These are phyloP conservation scores for Solenopsis fugax DNA, from an alignment of 1,140 invertebrate species.

Conservation along the genomic window DNA sequence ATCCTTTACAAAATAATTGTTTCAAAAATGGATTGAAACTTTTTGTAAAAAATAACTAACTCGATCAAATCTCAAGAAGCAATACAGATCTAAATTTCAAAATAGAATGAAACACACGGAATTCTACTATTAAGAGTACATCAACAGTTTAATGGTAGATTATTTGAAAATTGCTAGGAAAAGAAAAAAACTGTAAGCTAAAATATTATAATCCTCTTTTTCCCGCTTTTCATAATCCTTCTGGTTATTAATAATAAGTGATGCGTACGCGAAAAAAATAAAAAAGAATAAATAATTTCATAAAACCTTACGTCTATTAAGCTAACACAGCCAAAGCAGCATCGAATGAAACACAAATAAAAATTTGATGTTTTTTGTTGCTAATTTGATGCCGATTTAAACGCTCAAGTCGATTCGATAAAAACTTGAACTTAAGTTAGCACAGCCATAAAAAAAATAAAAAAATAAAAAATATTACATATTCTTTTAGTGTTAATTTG, in stretches of 20 bases:
- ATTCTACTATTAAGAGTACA: background rate
- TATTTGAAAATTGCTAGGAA: background rate
- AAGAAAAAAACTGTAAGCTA: background rate
- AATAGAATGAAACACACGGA: background rate
- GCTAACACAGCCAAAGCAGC: no score
- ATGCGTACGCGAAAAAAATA: background rate
- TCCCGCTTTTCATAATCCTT: background rate
- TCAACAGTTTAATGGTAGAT: background rate
- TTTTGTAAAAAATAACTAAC: background rate
- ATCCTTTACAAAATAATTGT: background rate
- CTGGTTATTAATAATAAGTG: background rate
- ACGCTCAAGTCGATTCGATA: no score
- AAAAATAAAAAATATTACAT: no score
- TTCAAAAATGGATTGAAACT: background rate
- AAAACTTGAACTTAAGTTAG: no score
- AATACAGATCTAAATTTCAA: background rate
- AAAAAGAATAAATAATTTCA: slow-evolving; percentile 2
- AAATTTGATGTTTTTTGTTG: no score
- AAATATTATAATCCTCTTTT: no score
- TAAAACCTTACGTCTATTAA: no score
- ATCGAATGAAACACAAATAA: no score
- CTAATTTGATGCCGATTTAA: no score
- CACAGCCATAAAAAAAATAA: no score
- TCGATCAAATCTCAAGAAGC: background rate
- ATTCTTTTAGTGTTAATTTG: no score